These are phyloP conservation scores for Serinus canaria DNA, from an alignment of 2,113 vertebrate species.

Conservation along the genomic window DNA sequence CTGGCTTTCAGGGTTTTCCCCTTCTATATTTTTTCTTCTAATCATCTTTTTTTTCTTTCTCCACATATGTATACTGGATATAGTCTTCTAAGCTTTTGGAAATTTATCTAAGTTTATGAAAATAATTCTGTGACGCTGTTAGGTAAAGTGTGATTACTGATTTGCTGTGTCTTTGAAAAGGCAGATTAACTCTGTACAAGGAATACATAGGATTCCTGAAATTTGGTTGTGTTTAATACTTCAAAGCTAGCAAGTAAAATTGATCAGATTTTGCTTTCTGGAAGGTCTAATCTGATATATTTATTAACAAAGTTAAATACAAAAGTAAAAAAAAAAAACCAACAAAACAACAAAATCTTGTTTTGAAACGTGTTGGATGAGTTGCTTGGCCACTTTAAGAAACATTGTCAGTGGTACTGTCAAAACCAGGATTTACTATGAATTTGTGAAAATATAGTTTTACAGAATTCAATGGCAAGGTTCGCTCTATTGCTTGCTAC, in stretches of 20 bases:
- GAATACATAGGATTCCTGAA: background rate
- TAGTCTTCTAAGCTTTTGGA: background rate
- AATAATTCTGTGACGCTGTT: background rate
- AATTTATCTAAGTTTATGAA: background rate
- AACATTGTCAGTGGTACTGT: background rate
- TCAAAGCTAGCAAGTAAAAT: background rate
- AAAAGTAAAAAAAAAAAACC: background rate
- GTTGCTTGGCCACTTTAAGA: background rate
- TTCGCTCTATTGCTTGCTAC: background rate
- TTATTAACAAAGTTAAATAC: background rate
- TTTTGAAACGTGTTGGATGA: background rate
- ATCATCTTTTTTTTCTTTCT: background rate
- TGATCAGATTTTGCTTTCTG: background rate
- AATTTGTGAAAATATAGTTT: background rate
- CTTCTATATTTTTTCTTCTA: background rate
- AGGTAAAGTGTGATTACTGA: background rate
- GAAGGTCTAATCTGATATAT: background rate
- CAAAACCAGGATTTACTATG: background rate
- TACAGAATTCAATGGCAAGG: background rate
- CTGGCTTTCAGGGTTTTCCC: background rate
- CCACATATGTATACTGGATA: background rate
- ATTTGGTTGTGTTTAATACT: background rate
- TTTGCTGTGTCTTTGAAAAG: background rate
- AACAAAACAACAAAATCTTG: background rate
- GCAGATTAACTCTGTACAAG: background rate